These are phyloP conservation scores for Sphenopsis melanotis DNA, from an alignment of 2,797 vertebrate genomes.

Conservation along the genomic window DNA sequence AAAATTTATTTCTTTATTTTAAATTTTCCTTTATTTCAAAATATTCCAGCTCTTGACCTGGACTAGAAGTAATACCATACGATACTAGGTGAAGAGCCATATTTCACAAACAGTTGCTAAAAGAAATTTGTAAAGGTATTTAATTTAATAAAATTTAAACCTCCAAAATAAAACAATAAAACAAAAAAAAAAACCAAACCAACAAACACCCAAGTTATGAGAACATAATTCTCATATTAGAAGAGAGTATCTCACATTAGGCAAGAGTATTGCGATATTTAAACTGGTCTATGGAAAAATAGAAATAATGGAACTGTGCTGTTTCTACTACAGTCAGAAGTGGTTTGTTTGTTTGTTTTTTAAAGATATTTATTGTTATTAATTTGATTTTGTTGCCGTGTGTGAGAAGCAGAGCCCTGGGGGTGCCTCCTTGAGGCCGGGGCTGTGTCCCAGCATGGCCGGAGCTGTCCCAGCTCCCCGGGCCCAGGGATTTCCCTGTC, in stretches of 20 bases:
- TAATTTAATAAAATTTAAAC: neutral
- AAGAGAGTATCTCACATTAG: neutral
- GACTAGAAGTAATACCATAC: neutral
- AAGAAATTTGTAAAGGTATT: neutral
- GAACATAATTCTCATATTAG: neutral
- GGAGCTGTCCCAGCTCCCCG: neutral
- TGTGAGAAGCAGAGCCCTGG: neutral
- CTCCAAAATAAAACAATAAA: neutral
- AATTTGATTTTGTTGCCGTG: neutral
- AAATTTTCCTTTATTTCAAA: neutral
- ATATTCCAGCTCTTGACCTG: neutral
- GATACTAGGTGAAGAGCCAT: neutral
- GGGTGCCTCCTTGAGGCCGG: rapidly evolving
- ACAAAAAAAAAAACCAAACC: neutral
- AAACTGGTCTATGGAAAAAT: neutral
- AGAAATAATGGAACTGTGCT: neutral
- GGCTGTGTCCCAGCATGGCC: neutral
- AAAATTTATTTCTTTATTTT: neutral
- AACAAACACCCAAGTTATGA: neutral
- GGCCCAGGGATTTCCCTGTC: conserved; percentile 64
- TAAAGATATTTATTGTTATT: rapidly evolving
- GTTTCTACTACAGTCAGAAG: neutral
- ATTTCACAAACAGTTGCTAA: neutral
- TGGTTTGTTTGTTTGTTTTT: neutral
- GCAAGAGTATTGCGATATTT: neutral